These are phyloP conservation scores for Astropecten irregularis DNA, from an alignment of 53 echinoderm and acorn worm genomes.

Conservation along the genomic window DNA sequence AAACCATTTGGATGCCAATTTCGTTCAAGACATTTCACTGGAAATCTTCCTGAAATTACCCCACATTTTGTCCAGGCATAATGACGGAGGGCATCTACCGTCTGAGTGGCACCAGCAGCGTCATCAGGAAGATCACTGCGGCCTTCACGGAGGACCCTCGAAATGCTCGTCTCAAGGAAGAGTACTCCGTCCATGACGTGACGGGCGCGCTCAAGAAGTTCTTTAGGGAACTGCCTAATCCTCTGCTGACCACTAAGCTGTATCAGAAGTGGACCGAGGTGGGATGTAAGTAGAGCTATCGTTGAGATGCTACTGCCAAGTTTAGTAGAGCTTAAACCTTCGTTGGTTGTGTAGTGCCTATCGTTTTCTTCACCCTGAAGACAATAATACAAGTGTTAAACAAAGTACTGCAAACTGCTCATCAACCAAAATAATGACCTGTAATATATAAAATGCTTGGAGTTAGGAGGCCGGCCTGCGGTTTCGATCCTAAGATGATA, in stretches of 20 bases:
- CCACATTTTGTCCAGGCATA: slow-evolving; percentile 67
- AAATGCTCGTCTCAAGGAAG: slow-evolving; percentile 56
- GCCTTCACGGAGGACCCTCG: slow-evolving; percentile 69
- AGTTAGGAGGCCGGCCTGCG: too few relatives aligned
- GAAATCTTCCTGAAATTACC: too few relatives aligned
- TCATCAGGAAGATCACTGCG: slow-evolving; percentile 56
- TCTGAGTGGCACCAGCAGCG: slow-evolving; percentile 71
- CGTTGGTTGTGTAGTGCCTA: too few relatives aligned
- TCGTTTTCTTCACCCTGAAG: too few relatives aligned
- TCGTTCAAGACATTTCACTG: too few relatives aligned
- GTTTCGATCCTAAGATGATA: too few relatives aligned
- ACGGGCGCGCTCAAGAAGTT: slow-evolving; percentile 93
- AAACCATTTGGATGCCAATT: too few relatives aligned
- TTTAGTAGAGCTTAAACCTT: too few relatives aligned
- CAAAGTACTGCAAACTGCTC: too few relatives aligned
- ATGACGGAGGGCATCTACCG: slow-evolving; percentile 87
- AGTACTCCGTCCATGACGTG: slow-evolving; percentile 79
- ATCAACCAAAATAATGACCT: too few relatives aligned
- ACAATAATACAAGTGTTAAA: too few relatives aligned
- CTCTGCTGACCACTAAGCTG: slow-evolving; percentile 79
- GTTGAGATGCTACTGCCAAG: not conserved
- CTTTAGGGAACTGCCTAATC: slow-evolving; percentile 92
- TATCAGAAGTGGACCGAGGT: slow-evolving; percentile 83
- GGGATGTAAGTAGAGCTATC: slow-evolving; percentile 58
- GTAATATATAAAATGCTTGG: too few relatives aligned